Conservation (phyloP, 2,888 invertebrate genomes). For the Mystacides longicornis region DNA sequence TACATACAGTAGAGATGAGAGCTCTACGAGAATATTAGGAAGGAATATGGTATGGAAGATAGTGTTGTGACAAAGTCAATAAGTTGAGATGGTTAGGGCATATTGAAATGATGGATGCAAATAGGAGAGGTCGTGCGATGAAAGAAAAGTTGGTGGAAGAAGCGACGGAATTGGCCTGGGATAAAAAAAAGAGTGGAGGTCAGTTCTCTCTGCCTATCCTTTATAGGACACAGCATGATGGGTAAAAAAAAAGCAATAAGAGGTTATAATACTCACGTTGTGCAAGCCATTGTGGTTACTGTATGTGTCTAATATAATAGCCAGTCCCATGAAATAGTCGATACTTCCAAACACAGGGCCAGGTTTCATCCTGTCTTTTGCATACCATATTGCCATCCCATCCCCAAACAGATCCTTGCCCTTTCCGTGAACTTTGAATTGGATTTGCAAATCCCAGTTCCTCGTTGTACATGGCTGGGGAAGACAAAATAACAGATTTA, state of each 20-base stretch:
- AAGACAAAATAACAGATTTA: not conserved
- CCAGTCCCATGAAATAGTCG: slow-evolving; percentile 85
- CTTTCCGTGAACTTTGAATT: slow-evolving; percentile 92
- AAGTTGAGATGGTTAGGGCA: too few species aligned
- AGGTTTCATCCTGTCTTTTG: slow-evolving; percentile 64
- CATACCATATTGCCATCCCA: slow-evolving; percentile 95
- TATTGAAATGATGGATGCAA: not conserved
- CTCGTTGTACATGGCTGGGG: slow-evolving; percentile 71
- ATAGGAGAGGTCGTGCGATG: too few species aligned
- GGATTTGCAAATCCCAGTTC: slow-evolving; percentile 96
- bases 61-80: too few species aligned
- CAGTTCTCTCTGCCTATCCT: too few species aligned
- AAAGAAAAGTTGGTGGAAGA: too few species aligned
- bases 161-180: too few species aligned
- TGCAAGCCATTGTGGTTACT: slow-evolving; percentile 99
- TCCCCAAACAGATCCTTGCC: slow-evolving; percentile 95
- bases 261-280: slow-evolving; percentile 60
- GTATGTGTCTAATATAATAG: slow-evolving; percentile 93
- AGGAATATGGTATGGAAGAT: too few species aligned
- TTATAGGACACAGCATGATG: too few species aligned
- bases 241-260: too few species aligned
- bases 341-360: slow-evolving; percentile 95
- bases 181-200: too few species aligned
- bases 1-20: too few species aligned
- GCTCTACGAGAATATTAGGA: too few species aligned